Evolutionary conservation across 2,888 invertebrate genomes (phyloP), one percentile per base, ranked within the genome.

Genomic region (Xylota segnis): DNA sequence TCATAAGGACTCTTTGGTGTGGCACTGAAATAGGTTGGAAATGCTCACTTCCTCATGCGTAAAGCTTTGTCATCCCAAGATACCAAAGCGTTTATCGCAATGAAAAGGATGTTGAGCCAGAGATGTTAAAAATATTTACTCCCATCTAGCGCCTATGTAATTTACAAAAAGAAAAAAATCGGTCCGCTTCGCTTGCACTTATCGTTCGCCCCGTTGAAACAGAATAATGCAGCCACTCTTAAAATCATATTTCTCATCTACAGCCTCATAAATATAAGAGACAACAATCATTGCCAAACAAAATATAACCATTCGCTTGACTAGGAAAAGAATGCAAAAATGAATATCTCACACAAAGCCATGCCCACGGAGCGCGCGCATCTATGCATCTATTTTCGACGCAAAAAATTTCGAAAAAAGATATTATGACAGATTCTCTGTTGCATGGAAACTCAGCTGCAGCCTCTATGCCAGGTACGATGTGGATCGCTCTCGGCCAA

Each of bases 281-380:
- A 63, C 74, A 74, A 63, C 10, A 40, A 74, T 74, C 63, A 43
- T 74, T 63, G 63, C 74, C 61, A 63, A 74, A 52, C 43, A 54
- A 74, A 74, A 74, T 54, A 63, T 23, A 52, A 32, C 74, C 47
- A 43, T 72, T 52, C 63, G 29, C 52, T 59, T 54, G 59, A n/a
- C 45, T 32, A 45, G 12, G 10, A 45, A 29, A 43, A 74, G 61
- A 74, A 63, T 63, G 74, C 29, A 43, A 4, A 56, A 70, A 56
- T 70, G 56, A 56, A 56, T 70, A 5, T 50, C 34, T 16, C 18
- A 18, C 45, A 45, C 12, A 29, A 10, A 34, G 27, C 27, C 23
- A 23, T 23, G 23, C 23, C 23, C 23, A 23, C 23, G 23, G 23
- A 23, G 23, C 23, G 23, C 23, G 23, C 23, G 23, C 23, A 23